Evolutionary conservation across 2,888 invertebrate species (phyloP).

Genomic region (Ornithoptera priamus): DNA sequence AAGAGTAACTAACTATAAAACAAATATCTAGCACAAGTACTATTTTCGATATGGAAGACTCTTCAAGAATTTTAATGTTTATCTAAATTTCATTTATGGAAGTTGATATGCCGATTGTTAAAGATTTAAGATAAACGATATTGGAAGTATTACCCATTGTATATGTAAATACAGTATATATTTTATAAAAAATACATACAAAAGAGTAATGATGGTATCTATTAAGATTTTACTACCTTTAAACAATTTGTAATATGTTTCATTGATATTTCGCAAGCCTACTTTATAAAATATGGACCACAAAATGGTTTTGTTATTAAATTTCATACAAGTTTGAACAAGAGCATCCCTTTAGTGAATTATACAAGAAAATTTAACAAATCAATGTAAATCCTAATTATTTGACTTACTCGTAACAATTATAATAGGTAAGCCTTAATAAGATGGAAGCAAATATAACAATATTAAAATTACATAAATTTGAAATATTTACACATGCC

Average conservation of each 20-base stretch:
- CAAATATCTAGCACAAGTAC: slow-evolving; percentile 66
- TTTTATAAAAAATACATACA: slow-evolving; percentile 78
- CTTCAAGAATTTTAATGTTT: slow-evolving; percentile 60
- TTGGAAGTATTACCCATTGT: slow-evolving; percentile 73
- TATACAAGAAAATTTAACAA: slow-evolving; percentile 47
- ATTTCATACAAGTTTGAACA: slow-evolving; percentile 32
- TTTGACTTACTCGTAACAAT: slow-evolving; percentile 64
- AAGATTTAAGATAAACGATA: slow-evolving; percentile 52
- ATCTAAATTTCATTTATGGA: slow-evolving; percentile 73
- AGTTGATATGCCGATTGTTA: slow-evolving; percentile 79
- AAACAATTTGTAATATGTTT: slow-evolving; percentile 71
- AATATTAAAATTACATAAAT: slow-evolving; percentile 63
- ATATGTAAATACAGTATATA: slow-evolving; percentile 65
- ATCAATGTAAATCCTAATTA: slow-evolving; percentile 42
- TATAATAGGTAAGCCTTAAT: slow-evolving; percentile 64
- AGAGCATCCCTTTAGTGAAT: slow-evolving; percentile 35
- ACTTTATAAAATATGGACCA: slow-evolving; percentile 65
- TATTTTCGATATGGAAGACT: slow-evolving; percentile 80
- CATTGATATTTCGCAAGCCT: slow-evolving; percentile 70
- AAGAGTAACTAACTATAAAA: slow-evolving; percentile 52
- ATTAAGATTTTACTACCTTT: slow-evolving; percentile 60
- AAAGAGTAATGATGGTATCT: slow-evolving; percentile 63
- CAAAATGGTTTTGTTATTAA: slow-evolving; percentile 37
- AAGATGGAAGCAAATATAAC: slow-evolving; percentile 73
- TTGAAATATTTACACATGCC: slow-evolving; percentile 74